Percentiles rank a stretch among this genome's conserved stretches.
phyloP scores from a whole-genome alignment of 2,888 invertebrate species.

The Andrena praecox region DNA sequence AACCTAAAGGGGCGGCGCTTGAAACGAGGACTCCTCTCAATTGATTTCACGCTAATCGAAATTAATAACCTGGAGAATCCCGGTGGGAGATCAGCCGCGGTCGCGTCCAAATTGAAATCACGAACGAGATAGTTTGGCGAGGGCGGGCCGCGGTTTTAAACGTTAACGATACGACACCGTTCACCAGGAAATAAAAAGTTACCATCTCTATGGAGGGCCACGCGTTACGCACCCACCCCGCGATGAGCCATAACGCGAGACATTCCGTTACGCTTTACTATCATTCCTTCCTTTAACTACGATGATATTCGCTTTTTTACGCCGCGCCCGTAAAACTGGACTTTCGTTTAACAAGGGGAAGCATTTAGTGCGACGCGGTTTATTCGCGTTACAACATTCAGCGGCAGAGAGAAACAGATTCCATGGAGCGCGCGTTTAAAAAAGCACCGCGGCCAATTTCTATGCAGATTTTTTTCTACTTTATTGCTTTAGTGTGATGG shows the following conservation, averaged over 20 bases:
- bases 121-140: not conserved
- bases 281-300: slow-evolving; percentile 18
- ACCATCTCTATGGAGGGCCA: slow-evolving; percentile 14
- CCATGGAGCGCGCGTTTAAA: not conserved
- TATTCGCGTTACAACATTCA: slow-evolving; percentile 2
- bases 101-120: slow-evolving; percentile 10
- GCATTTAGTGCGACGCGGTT: not conserved
- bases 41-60: not conserved
- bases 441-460: not conserved
- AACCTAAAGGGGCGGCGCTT: too few relatives aligned
- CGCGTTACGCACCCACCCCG: slow-evolving; percentile 17
- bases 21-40: not conserved
- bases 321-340: not conserved
- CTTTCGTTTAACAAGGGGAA: slow-evolving; percentile 2
- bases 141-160: not conserved
- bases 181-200: slow-evolving; percentile 37
- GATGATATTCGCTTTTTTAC: slow-evolving; percentile 13
- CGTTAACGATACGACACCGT: slow-evolving; percentile 32
- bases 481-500: not conserved
- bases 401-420: slow-evolving; percentile 13
- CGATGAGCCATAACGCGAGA: slow-evolving; percentile 21
- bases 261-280: slow-evolving; percentile 44
- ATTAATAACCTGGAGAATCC: not conserved
- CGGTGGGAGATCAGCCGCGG: not conserved
- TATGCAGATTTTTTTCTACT: slow-evolving; percentile 1